Conservation (phyloP, 2,113 vertebrate genomes). For the Crotophaga sulcirostris region DNA sequence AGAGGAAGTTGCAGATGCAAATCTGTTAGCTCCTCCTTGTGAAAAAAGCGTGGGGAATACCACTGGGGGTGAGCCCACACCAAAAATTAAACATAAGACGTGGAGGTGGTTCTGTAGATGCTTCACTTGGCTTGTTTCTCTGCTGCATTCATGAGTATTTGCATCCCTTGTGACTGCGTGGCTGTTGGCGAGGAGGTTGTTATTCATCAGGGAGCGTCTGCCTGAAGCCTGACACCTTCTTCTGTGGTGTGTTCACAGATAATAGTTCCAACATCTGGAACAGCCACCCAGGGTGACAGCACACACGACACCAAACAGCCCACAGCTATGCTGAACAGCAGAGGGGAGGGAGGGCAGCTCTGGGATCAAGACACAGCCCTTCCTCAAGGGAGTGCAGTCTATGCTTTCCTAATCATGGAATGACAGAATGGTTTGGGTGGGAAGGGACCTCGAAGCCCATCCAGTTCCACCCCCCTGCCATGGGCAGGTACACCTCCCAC, state of each 20-base stretch:
- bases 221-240: neutral
- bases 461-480: too few relatives aligned
- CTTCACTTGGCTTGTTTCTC: neutral
- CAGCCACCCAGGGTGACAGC: neutral
- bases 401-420: neutral
- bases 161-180: fast-evolving
- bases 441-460: too few relatives aligned
- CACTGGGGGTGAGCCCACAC: neutral
- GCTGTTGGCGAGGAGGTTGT: neutral
- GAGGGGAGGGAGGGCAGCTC: neutral
- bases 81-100: neutral
- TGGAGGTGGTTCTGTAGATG: neutral
- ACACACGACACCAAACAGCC: too few relatives aligned
- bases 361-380: neutral
- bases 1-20: neutral
- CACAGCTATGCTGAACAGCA: neutral
- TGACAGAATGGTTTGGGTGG: too few relatives aligned
- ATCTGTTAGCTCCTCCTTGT: neutral
- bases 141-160: neutral
- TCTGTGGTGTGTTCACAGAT: neutral
- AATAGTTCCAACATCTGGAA: neutral
- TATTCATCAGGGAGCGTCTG: fast-evolving
- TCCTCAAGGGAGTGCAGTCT: neutral
- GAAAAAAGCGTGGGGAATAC: neutral
- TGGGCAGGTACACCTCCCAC: too few relatives aligned